A percentile compares a stretch with the other conserved stretches of the same genome.
Conservation (phyloP, 1,140 invertebrate genomes). For the Drosophila persimilis region DNA sequence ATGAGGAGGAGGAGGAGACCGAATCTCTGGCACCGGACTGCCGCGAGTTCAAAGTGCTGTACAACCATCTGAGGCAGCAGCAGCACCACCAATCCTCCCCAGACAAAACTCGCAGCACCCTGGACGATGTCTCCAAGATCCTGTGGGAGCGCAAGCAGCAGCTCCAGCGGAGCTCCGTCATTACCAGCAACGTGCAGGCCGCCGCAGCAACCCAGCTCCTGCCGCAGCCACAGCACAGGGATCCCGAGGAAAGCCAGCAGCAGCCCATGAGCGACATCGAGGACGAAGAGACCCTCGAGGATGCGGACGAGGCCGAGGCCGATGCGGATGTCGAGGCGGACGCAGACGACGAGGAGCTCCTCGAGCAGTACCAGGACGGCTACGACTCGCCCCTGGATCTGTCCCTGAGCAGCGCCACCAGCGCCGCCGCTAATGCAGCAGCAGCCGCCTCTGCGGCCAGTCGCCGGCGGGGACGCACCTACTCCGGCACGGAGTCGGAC, state of each 20-base stretch:
- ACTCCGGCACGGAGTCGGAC: slow-evolving; percentile 90
- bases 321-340: slow-evolving; percentile 63
- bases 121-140: slow-evolving; percentile 71
- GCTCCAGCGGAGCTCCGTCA: slow-evolving; percentile 69
- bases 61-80: slow-evolving; percentile 76
- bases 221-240: slow-evolving; percentile 13
- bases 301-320: slow-evolving; percentile 43
- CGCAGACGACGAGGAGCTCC: slow-evolving; percentile 59
- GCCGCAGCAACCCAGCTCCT: slow-evolving; percentile 17
- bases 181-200: slow-evolving; percentile 47
- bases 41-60: slow-evolving; percentile 77
- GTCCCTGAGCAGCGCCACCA: slow-evolving; percentile 83
- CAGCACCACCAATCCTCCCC: slow-evolving; percentile 53
- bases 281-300: slow-evolving; percentile 69
- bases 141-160: slow-evolving; percentile 75
- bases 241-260: slow-evolving; percentile 21
- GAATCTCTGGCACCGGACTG: slow-evolving; percentile 50
- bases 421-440: slow-evolving; percentile 30
- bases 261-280: slow-evolving; percentile 71
- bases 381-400: slow-evolving; percentile 86
- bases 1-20: slow-evolving; percentile 26
- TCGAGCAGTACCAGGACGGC: slow-evolving; percentile 73
- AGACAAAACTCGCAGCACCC: slow-evolving; percentile 68
- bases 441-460: slow-evolving; percentile 27
- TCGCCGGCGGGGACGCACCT: slow-evolving; percentile 83